Percentiles rank a stretch among this genome's conserved stretches.
Conservation (phyloP, 30 jellyfish, hydroid and myxozoan species). For the Phacellophora camtschatica region DNA sequence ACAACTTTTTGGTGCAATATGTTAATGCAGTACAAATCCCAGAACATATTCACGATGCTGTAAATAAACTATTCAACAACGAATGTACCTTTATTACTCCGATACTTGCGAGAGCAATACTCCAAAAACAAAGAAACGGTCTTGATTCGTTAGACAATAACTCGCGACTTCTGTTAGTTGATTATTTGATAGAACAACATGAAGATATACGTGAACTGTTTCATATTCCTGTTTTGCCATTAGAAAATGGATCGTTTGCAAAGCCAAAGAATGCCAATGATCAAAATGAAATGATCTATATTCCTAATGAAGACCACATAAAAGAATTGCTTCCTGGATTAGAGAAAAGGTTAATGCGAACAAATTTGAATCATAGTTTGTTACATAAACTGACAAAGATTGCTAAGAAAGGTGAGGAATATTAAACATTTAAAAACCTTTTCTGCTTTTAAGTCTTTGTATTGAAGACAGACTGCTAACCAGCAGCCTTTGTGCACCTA, state of each 20-base stretch:
- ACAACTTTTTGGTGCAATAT: neutral
- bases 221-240: conserved; percentile 16
- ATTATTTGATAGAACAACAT: neutral
- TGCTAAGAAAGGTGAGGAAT: neutral
- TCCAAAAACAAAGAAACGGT: neutral
- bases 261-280: neutral
- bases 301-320: conserved; percentile 15
- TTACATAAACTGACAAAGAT: too few species aligned
- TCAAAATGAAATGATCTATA: neutral
- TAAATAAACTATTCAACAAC: neutral
- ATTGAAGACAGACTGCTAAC: too few species aligned
- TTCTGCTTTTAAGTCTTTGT: too few species aligned
- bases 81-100: neutral
- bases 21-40: neutral
- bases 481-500: too few species aligned
- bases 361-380: neutral
- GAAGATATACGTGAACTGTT: neutral
- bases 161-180: conserved; percentile 8
- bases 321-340: conserved; percentile 41
- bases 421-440: too few species aligned
- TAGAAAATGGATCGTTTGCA: conserved; percentile 31
- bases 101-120: neutral
- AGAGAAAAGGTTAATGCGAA: neutral
- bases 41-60: neutral
- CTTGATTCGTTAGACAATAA: neutral